Evolutionary conservation across 2,113 vertebrate genomes (phyloP).

Genomic region (Pterocles burchelli): DNA sequence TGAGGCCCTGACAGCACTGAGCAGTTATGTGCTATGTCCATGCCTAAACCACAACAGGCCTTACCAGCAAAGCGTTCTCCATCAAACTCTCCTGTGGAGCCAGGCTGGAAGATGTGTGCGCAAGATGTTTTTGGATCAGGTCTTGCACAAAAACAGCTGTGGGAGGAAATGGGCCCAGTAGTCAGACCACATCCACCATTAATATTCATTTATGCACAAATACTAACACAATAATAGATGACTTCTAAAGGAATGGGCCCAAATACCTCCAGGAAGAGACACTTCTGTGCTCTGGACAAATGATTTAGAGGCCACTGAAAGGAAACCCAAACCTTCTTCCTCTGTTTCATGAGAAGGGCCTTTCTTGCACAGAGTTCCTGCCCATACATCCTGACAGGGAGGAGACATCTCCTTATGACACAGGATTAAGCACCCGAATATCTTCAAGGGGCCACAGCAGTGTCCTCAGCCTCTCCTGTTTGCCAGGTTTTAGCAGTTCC

Average conservation of each 20-base stretch:
- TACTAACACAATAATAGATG: background rate
- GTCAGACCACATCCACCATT: slow-evolving; percentile 54
- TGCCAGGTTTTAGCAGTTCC: background rate
- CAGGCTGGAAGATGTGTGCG: background rate
- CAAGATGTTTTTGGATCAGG: slow-evolving; percentile 42
- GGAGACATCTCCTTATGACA: background rate
- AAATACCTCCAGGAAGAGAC: slow-evolving; percentile 14
- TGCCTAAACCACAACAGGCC: slow-evolving; percentile 54
- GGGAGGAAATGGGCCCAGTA: slow-evolving; percentile 43
- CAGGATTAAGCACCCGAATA: background rate
- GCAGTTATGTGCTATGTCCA: background rate
- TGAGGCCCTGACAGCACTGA: slow-evolving; percentile 33
- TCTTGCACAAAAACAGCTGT: slow-evolving; percentile 31
- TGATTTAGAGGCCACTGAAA: slow-evolving; percentile 36
- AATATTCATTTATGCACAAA: slow-evolving; percentile 61
- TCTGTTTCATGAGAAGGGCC: background rate
- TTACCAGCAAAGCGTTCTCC: background rate
- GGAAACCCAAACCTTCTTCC: slow-evolving; percentile 35
- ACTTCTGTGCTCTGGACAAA: background rate
- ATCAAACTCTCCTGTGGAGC: background rate
- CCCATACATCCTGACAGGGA: background rate
- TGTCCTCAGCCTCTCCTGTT: background rate
- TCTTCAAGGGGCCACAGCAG: background rate
- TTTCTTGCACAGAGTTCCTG: background rate
- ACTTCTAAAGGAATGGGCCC: slow-evolving; percentile 34